Conservation (phyloP, 2,113 vertebrate genomes). For the Phyllopteryx taeniolatus region DNA sequence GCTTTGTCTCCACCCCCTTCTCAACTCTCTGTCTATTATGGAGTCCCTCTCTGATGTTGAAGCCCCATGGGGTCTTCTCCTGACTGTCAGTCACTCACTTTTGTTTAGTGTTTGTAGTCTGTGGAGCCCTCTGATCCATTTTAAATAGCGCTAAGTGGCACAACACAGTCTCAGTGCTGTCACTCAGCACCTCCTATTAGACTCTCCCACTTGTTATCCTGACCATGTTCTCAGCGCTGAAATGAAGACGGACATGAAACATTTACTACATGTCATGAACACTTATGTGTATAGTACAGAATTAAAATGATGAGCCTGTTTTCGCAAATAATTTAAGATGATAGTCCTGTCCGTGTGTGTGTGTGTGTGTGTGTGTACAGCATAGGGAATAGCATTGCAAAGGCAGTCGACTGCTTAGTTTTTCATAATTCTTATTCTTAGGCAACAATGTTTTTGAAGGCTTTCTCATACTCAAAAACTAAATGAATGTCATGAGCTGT, state of each 20-base stretch:
- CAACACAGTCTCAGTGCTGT: constrained; percentile 35
- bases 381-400: background rate
- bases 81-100: constrained; percentile 58
- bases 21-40: background rate
- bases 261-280: background rate
- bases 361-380: too few species aligned
- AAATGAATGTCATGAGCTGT: too few species aligned
- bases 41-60: constrained; percentile 25
- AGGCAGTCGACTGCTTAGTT: background rate
- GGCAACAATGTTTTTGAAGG: background rate
- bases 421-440: background rate
- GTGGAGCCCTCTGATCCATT: constrained; percentile 56
- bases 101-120: constrained; percentile 50
- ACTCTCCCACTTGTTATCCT: constrained; percentile 45
- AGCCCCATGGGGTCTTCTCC: constrained; percentile 40
- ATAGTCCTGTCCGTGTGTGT: background rate
- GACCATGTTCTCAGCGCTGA: constrained; percentile 26
- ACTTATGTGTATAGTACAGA: background rate
- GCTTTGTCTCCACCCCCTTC: background rate
- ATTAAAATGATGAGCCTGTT: background rate
- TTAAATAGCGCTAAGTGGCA: constrained; percentile 53
- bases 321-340: background rate
- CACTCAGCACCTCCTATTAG: constrained; percentile 40
- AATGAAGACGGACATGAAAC: constrained; percentile 28
- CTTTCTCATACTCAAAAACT: background rate